Evolutionary conservation across 2,113 vertebrate species (phyloP), one percentile per base, ranked within the genome.

Genomic region (Elgaria multicarinata): DNA sequence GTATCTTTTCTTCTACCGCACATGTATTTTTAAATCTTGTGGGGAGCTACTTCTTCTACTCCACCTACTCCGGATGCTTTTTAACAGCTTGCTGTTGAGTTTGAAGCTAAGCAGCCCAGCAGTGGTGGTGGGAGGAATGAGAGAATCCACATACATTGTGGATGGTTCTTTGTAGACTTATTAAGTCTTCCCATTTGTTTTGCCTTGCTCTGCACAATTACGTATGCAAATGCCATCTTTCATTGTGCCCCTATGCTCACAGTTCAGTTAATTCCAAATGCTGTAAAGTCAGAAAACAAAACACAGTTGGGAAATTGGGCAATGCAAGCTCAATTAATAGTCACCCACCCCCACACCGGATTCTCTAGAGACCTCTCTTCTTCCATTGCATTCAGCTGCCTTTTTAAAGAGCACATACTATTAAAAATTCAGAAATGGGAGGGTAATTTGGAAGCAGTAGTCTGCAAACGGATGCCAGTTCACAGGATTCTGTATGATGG

Each of bases 171-270:
- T 53, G 84, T 86, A 95, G 84, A 69, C 85, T 91, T 84, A 13
- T 96, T 92, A 93, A 94, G 90, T 83, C 64, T 79, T 89, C 87
- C 93, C 85, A 94, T 93, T 94, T 94, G 90, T 78, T 92, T 79
- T 39, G 69, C 88, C 78, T 89, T 85, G 33, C 85, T 89, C 87
- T 86, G 92, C 88, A 87, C 67, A 87, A 93, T 93, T 91, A 76
- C 91, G 4, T 82, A 94, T 64, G 77, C 90, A 93, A 93, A 93
- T 90, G 33, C 58, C 82, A 31, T 90, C 83, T 92, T 91, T 87
- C 88, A 91, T 58, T 89, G 31, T 75, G 4, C 83, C 93, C 89
- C 42, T 78, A 3, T 87, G 83, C 42, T 78, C 90, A 91, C 72
- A 88, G 84, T 39, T 64, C 87, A 86, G 87, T 86, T 33, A 77